A percentile compares a stretch with the other conserved stretches of the same genome.
Conservation (phyloP, 2,888 invertebrate genomes). For the Calameuta filiformis region DNA sequence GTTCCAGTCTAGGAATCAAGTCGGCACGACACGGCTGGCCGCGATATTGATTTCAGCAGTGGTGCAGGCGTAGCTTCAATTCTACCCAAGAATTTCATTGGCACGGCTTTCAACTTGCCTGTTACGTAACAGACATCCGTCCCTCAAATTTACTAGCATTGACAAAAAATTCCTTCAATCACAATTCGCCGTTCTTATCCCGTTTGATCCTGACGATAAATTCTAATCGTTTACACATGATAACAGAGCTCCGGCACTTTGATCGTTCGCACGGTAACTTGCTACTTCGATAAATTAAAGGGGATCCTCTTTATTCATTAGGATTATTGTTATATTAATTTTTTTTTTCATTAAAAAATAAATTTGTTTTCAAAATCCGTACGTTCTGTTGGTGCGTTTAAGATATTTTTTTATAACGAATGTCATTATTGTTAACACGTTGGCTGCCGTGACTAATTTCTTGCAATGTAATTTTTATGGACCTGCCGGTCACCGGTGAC, state of each 20-base stretch:
- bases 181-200: not conserved
- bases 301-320: not conserved
- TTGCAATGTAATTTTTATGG: too few relatives aligned
- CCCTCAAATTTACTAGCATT: not conserved
- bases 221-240: not conserved
- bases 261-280: not conserved
- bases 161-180: not conserved
- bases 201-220: not conserved
- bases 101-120: slow-evolving; percentile 11
- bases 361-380: too few relatives aligned
- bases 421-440: too few relatives aligned
- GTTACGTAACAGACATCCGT: slow-evolving; percentile 29
- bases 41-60: slow-evolving; percentile 41
- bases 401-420: not conserved
- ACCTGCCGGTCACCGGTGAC: too few relatives aligned
- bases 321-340: not conserved
- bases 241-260: not conserved
- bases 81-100: slow-evolving; percentile 33
- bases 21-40: slow-evolving; percentile 21
- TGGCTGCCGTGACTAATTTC: too few relatives aligned
- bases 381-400: not conserved
- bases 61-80: slow-evolving; percentile 29
- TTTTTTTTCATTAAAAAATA: not conserved
- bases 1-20: slow-evolving; percentile 1
- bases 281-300: not conserved